phyloP scores from a whole-genome alignment of 2,888 invertebrate species.

The Macaria liturata region DNA sequence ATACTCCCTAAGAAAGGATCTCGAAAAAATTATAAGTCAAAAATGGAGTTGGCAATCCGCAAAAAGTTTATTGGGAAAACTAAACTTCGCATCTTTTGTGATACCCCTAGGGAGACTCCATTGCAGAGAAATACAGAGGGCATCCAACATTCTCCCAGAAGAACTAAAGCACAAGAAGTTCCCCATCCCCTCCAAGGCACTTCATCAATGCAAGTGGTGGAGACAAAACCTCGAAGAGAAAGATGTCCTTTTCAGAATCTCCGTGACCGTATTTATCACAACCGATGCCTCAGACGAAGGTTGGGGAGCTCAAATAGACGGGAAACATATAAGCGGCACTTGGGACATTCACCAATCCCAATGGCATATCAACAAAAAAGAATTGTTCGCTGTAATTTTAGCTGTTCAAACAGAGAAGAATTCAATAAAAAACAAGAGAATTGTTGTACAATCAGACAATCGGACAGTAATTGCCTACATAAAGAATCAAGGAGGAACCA shows the following conservation, averaged over 20 bases:
- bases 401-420: not conserved
- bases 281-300: conserved; percentile 29
- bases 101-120: conserved; percentile 25
- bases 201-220: conserved; percentile 1
- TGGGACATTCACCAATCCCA: conserved; percentile 17
- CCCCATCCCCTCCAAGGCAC: conserved; percentile 6
- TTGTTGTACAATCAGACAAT: conserved; percentile 33
- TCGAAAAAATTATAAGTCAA: not conserved
- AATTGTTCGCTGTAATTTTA: conserved; percentile 8
- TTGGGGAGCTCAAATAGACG: conserved; percentile 29
- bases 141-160: conserved; percentile 23
- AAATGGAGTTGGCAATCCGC: conserved; percentile 20
- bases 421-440: not conserved
- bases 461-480: conserved; percentile 19
- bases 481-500: conserved; percentile 32
- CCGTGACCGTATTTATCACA: conserved; percentile 2
- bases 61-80: conserved; percentile 18
- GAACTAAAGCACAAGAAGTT: conserved; percentile 5
- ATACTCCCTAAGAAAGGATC: not conserved
- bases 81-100: conserved; percentile 21
- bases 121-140: conserved; percentile 22
- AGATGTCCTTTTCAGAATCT: not conserved
- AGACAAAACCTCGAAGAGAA: not conserved
- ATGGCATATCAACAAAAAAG: conserved; percentile 34
- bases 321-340: not conserved